Base-by-base conservation (phyloP, 2,888 invertebrate genomes). In the Vandiemenella viatica region DNA sequence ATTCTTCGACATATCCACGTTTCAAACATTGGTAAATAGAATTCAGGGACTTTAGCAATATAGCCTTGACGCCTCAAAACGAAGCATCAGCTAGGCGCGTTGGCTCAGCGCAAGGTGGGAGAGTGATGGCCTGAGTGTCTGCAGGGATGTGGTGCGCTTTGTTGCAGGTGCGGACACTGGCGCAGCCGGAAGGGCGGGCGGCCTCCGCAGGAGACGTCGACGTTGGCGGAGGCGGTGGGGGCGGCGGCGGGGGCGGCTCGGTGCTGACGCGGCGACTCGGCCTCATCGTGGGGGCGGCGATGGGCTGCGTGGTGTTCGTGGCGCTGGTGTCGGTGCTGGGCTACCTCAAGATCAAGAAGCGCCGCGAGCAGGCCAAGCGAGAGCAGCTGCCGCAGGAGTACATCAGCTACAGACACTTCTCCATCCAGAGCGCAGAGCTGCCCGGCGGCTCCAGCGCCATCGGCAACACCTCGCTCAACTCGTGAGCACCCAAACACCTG, bases 221-320 rank as follows among this genome's bases (percentile, higher is more conserved):
- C 37, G 69, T 71, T 37, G 73, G 73, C 37, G 70, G 72, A 47
- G 64, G 64, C 48, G 60, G 61, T 1, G 62, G 60, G 6, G 75
- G 76, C 40, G 77, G 83, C 41, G 79, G 57, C 53, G 50, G 56
- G 47, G 45, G 53, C 38, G 53, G 59, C 80, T 84, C 83, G 52
- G 79, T 90, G 60, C 70, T 89, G 37, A 85, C 86, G 4, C 73
- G 88, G 51, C 75, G 89, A 56, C 71, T 90, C 49, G 88, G 89
- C 22, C 75, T 90, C 55, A 86, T 89, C 58, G 82, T 90, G 49
- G 89, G 89, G 46, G 83, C 86, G 63, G 85, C 84, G 62, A 78
- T 90, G 72, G 88, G 88, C 47, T 83, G 87, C 60, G 76, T 88
- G 53, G 85, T 90, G 45, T 88, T 90, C 62, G 75, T 90, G 46